Evolutionary conservation across 2,888 invertebrate species (phyloP).

Genomic region (Aspidiotus rigidus): DNA sequence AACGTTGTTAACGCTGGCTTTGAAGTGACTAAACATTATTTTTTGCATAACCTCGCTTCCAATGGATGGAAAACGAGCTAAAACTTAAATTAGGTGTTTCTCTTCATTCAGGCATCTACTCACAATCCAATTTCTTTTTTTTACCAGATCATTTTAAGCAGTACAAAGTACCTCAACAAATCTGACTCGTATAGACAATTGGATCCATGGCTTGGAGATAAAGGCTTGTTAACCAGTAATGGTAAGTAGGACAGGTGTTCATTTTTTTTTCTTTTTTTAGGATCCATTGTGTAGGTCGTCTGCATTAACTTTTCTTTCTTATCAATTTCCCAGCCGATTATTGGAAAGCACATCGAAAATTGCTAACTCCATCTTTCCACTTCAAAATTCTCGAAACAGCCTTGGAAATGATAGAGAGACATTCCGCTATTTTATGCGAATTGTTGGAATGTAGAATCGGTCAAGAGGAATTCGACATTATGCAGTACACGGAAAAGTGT

Average conservation of each 20-base stretch:
- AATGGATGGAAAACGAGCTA: no score
- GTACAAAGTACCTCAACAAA: constrained; percentile 16
- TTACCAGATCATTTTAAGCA: no score
- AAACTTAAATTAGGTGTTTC: no score
- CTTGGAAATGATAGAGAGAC: constrained; percentile 39
- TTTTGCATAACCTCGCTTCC: no score
- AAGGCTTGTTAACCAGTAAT: constrained; percentile 26
- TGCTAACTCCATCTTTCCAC: constrained; percentile 43
- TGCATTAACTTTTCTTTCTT: not conserved
- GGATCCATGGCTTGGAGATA: constrained; percentile 34
- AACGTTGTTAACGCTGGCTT: no score
- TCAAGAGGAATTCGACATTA: constrained; percentile 41
- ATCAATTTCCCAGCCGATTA: not conserved
- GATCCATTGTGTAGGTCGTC: no score
- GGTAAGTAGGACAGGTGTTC: constrained; percentile 4
- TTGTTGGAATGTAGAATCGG: constrained; percentile 40
- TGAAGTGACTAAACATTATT: no score
- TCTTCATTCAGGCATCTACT: no score
- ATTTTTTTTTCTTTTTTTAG: no score
- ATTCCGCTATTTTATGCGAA: constrained; percentile 40
- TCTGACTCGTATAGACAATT: constrained; percentile 30
- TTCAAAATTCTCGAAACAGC: constrained; percentile 41
- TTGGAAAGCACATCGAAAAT: constrained; percentile 43
- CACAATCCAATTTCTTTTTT: no score
- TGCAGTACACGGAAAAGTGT: constrained; percentile 40